These are phyloP conservation scores for Chionodraco myersi DNA, from an alignment of 2,113 vertebrate genomes.

Conservation along the genomic window DNA sequence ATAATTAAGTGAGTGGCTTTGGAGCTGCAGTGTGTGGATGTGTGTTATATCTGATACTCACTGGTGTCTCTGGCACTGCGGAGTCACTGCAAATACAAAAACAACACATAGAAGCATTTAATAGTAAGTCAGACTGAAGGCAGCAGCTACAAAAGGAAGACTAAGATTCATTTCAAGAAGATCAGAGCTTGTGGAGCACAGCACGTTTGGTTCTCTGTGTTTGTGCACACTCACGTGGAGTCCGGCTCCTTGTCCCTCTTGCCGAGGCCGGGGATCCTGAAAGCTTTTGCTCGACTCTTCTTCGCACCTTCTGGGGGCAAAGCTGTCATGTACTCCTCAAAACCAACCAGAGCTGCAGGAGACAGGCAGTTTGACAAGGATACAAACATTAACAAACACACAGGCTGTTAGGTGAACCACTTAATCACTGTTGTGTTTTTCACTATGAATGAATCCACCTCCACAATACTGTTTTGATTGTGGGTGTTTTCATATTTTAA, in stretches of 20 bases:
- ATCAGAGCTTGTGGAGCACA: neutral
- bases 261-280: constrained; percentile 91
- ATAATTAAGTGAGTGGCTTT: neutral
- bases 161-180: neutral
- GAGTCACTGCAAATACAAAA: constrained; percentile 74
- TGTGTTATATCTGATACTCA: constrained; percentile 64
- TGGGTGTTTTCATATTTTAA: neutral
- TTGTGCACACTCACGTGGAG: constrained; percentile 81
- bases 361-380: neutral
- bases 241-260: constrained; percentile 89
- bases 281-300: constrained; percentile 89
- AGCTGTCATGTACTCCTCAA: constrained; percentile 87
- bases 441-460: neutral
- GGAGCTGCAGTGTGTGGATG: constrained; percentile 13
- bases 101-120: constrained; percentile 14
- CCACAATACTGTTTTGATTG: neutral
- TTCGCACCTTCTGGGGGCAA: constrained; percentile 84
- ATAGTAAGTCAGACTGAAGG: neutral
- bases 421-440: neutral
- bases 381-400: neutral
- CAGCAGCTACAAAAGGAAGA: neutral
- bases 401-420: neutral
- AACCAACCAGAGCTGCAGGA: constrained; percentile 86
- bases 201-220: neutral
- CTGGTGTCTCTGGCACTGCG: constrained; percentile 67